Base-by-base conservation (phyloP, 2,113 vertebrate species). In the Puma concolor region DNA sequence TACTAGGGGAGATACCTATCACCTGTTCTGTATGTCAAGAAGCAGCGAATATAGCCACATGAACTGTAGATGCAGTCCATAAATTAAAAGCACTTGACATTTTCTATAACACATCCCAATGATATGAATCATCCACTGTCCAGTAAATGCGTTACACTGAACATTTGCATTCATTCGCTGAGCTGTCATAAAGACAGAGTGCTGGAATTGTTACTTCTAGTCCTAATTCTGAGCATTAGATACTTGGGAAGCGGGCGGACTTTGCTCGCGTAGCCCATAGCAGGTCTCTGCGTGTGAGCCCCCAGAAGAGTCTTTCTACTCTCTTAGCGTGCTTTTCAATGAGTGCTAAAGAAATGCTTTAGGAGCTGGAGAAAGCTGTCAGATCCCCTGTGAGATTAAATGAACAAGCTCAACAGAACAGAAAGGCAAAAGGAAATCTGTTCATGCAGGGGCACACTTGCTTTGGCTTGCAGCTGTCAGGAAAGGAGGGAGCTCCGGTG, bases 361-460 rank as follows among this genome's bases (percentile, higher is more conserved):
- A 98, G 97, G 97, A 99, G 95, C 92, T 98, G 97, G 69, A 96
- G 98, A 96, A 99, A 98, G 97, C 98, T 99, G 98, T 99, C 98
- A 99, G 98, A 98, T 98, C 96, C 97, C 97, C 94, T 98, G 96
- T 92, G 98, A 99, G 98, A 99, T 98, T 98, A 98, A 98, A 98
- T 91, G 98, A 98, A 95, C 82, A 94, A 94, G 94, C 88, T 98
- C 98, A 97, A 97, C 98, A 98, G 97, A 98, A 97, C 74, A 98
- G 96, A 98, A 98, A 98, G 60, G 87, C 85, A 91, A 98, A 98
- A 92, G 85, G 96, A 98, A 98, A 98, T 98, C 74, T 98, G 90
- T 96, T 98, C 93, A 69, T 98, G 98, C 89, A 88, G 97, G 86
- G 92, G 71, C 97, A 95, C 96, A 77, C 88, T 92, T 31, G 17